Base-by-base conservation (phyloP, 1,140 invertebrate species). In the Zaprionus ghesquierei region DNA sequence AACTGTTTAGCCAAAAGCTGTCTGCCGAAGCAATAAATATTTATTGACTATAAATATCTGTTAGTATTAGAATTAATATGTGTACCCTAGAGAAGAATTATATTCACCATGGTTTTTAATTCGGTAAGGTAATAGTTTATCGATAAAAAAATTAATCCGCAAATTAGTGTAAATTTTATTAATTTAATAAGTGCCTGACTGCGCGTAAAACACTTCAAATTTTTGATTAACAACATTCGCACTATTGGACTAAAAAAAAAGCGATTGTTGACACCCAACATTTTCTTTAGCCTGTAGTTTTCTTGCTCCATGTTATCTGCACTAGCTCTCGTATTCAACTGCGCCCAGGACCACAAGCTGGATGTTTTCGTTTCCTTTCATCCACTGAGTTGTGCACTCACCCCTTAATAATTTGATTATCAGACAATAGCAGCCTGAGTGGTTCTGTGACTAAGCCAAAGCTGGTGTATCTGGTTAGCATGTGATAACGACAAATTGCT, bases 351-450 rank as follows among this genome's bases (percentile, higher is more conserved):
- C 12, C 41, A 20, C 29, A 3, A 22, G 41, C 49, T 31, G 33
- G 29, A 35, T 38, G 31, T 44, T 60, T 65, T 60, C 38, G 33
- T 53, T 55, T 38, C 53, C 50, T 44, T 51, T 63, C 41, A 49
- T 10, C 41, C n/a, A 64, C 31, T 25, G 60, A 49, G 53, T 46
- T 62, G 66, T 54, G 63, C 89, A 64, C 20, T 91, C 65, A 73
- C 60, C 69, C 63, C 82, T 60, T 58, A 91, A 78, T 91, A 90
- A 91, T 89, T 70, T 65, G 78, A 81, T 91, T 91, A 91, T 91
- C 90, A 72, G 74, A 10, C 53, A 71, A 6, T 55, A 71, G 63
- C 80, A 84, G 80, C 50, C 79, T 25, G 49, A 33, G 23, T 9
- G 33, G 41, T 18, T 15, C 44, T 44, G 33, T 44, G 18, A n/a